Conservation (phyloP, 1,140 invertebrate genomes). For the Heterodera carotae region DNA sequence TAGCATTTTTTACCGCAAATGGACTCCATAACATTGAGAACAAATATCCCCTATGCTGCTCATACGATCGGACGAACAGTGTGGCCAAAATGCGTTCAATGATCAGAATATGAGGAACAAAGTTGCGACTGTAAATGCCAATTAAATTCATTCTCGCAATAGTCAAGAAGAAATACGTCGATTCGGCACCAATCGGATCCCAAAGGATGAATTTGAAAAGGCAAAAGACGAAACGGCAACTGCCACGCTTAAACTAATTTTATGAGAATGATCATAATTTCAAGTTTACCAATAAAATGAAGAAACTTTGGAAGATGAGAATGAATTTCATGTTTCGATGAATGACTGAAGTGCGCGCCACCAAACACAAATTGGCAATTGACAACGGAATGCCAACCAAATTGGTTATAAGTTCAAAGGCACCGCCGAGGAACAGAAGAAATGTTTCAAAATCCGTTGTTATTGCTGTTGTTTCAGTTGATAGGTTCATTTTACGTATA, state of each 20-base stretch:
- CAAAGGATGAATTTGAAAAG: conserved; percentile 2
- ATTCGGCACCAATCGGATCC: neutral
- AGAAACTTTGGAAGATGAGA: neutral
- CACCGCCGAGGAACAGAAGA: too few species aligned
- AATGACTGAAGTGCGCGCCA: conserved; percentile 18
- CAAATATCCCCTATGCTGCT: neutral
- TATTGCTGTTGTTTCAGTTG: too few species aligned
- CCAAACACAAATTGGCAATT: conserved; percentile 58
- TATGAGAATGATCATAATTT: neutral
- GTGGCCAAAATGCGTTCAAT: conserved; percentile 24
- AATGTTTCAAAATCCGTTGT: too few species aligned
- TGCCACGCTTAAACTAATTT: neutral
- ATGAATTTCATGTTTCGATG: neutral
- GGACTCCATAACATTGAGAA: neutral
- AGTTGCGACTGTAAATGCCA: neutral
- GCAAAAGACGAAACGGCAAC: conserved; percentile 4
- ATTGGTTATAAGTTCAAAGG: too few species aligned
- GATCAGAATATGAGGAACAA: conserved; percentile 14
- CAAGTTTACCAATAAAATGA: neutral
- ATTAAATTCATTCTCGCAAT: neutral
- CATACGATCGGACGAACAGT: conserved; percentile 1
- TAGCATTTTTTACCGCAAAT: too few species aligned
- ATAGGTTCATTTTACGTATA: too few species aligned
- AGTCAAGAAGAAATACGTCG: neutral
- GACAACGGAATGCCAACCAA: conserved; percentile 34